Evolutionary conservation across 2,113 vertebrate species (phyloP).

Genomic region (Oceanodroma tethys): DNA sequence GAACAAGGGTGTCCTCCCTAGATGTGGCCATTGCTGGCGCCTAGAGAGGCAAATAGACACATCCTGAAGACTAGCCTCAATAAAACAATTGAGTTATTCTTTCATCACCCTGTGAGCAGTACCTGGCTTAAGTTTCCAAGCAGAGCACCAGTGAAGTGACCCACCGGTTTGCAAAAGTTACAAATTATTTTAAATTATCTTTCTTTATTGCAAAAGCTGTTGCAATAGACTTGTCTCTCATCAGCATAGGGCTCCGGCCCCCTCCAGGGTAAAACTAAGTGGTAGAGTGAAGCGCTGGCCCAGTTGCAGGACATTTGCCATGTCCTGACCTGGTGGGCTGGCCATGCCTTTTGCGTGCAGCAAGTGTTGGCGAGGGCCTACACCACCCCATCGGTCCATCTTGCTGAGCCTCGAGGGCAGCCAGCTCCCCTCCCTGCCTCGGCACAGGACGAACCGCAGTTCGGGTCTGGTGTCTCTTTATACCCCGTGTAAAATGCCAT

Average conservation of each 20-base stretch:
- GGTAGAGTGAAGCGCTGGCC: not conserved
- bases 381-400: not conserved
- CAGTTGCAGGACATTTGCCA: not conserved
- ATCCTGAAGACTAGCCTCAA: not conserved
- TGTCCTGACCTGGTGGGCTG: fast-evolving
- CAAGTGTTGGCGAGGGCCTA: fast-evolving
- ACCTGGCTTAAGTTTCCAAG: not conserved
- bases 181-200: not conserved
- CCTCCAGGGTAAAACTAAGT: not conserved
- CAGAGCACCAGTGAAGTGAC: not conserved
- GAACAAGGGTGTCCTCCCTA: not conserved
- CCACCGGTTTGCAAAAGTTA: not conserved
- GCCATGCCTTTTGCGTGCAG: not conserved
- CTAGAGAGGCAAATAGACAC: not conserved
- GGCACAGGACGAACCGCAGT: not conserved
- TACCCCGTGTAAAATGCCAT: not conserved
- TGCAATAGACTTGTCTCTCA: not conserved
- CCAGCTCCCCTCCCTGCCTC: not conserved
- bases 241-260: not conserved
- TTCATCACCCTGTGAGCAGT: not conserved
- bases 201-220: not conserved
- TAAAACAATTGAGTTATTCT: not conserved
- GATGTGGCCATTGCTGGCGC: not conserved
- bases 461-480: not conserved
- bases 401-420: not conserved